Base-by-base conservation (phyloP, 2,113 vertebrate species). In the Eulacestoma nigropectus region DNA sequence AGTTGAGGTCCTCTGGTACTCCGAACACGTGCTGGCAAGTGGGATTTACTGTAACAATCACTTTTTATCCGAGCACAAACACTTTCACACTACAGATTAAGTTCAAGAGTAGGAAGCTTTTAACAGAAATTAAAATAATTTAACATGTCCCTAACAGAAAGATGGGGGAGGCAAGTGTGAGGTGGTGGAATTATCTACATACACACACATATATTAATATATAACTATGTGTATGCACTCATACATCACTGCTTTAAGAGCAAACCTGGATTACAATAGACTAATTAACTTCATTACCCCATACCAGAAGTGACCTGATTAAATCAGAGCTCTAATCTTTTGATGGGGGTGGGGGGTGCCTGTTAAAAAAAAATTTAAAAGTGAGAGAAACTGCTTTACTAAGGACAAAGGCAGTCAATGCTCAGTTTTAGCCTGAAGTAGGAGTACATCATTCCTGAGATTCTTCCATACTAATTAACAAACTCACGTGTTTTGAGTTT, bases 401-500 rank as follows among this genome's bases (percentile, higher is more conserved):
- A 85, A 75, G 53, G 42, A 92, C 78, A 92, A 90, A 92, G 41
- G 41, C 67, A 18, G 4, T n/a, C 80, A 89, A 53, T 64, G 62
- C 57, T 73, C 57, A 46, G 89, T 94, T 94, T 82, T 85, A 91
- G 67, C 57, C 78, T 59, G 67, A 95, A 87, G 93, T 91, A 78
- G 91, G 88, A 92, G 83, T 89, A 95, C 22, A 87, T 68, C 37
- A 94, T 95, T 97, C 95, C 87, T 96, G 57, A 89, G 57, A 95
- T 95, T 96, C 93, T 93, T 95, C 91, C 93, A 95, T 87, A 94
- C 84, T 89, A 95, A 96, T 93, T 92, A 95, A 80, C 50, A 80
- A 84, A 91, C 77, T 95, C 94, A 79, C 88, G 83, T 91, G 82
- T 76, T 94, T 85, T 33, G 78, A 93, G 57, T 91, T 93, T 91